A percentile compares a stretch with the other conserved stretches of the same genome.
These are phyloP conservation scores for Troides aeacus DNA, from an alignment of 2,888 invertebrate genomes.

Conservation along the genomic window DNA sequence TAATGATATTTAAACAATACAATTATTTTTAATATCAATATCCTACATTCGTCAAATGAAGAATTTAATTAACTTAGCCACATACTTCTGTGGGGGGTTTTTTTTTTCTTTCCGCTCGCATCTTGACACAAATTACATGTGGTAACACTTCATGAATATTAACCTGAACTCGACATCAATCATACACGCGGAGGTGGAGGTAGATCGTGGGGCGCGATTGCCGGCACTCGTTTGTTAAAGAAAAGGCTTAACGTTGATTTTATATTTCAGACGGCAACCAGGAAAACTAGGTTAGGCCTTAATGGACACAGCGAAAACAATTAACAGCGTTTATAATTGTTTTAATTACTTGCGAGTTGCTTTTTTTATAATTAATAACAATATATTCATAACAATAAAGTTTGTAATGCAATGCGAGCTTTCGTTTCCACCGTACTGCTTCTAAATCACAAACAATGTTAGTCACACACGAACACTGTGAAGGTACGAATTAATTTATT, in stretches of 20 bases:
- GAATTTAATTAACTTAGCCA: too few relatives aligned
- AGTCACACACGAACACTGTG: too few relatives aligned
- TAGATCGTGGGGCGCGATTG: conserved; percentile 52
- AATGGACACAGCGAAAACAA: conserved; percentile 22
- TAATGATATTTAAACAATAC: too few relatives aligned
- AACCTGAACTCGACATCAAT: conserved; percentile 70
- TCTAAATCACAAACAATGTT: too few relatives aligned
- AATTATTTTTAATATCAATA: too few relatives aligned
- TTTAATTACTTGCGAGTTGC: background rate
- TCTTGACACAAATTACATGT: conserved; percentile 46
- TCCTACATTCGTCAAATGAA: too few relatives aligned
- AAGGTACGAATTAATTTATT: too few relatives aligned
- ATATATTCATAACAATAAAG: background rate
- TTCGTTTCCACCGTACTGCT: background rate
- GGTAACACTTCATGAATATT: conserved; percentile 74
- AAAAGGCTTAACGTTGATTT: conserved; percentile 38
- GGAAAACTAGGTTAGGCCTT: conserved; percentile 30
- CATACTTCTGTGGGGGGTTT: background rate
- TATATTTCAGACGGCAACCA: conserved; percentile 19
- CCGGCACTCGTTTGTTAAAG: conserved; percentile 52
- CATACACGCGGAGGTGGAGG: conserved; percentile 55
- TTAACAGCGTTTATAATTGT: conserved; percentile 13
- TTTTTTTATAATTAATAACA: background rate
- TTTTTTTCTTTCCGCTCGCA: conserved; percentile 30
- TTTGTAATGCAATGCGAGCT: background rate